phyloP scores from a whole-genome alignment of 2,113 vertebrate species.

The Planiliza haematocheilus region DNA sequence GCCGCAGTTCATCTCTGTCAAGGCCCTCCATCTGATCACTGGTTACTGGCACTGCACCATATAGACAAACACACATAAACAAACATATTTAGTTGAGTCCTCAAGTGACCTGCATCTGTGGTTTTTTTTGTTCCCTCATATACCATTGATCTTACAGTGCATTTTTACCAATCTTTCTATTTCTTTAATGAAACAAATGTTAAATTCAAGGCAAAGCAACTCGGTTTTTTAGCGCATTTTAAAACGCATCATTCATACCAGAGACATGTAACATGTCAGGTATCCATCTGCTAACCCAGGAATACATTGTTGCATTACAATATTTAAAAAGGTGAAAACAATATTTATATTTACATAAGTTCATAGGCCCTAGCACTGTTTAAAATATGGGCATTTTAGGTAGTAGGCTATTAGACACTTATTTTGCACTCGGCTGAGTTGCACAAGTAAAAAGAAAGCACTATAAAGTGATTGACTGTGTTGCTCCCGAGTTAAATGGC shows the following conservation, averaged over 20 bases:
- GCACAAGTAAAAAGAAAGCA: too few relatives aligned
- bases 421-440: too few relatives aligned
- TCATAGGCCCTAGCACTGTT: too few relatives aligned
- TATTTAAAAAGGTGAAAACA: too few relatives aligned
- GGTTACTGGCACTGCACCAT: slow-evolving; percentile 86
- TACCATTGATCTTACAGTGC: neutral
- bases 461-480: too few relatives aligned
- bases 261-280: too few relatives aligned
- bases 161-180: neutral
- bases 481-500: too few relatives aligned
- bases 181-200: neutral
- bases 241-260: neutral
- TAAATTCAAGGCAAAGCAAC: slow-evolving; percentile 1
- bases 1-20: slow-evolving; percentile 87
- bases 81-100: neutral
- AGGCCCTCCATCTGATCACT: slow-evolving; percentile 88
- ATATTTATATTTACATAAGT: too few relatives aligned
- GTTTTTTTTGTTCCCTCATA: neutral
- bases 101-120: neutral
- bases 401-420: too few relatives aligned
- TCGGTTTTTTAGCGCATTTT: neutral
- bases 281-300: too few relatives aligned
- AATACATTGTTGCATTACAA: too few relatives aligned
- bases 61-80: slow-evolving; percentile 22
- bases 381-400: too few relatives aligned